Evolutionary conservation across 2,888 invertebrate genomes (phyloP).

Genomic region (Flexamia atlantica): DNA sequence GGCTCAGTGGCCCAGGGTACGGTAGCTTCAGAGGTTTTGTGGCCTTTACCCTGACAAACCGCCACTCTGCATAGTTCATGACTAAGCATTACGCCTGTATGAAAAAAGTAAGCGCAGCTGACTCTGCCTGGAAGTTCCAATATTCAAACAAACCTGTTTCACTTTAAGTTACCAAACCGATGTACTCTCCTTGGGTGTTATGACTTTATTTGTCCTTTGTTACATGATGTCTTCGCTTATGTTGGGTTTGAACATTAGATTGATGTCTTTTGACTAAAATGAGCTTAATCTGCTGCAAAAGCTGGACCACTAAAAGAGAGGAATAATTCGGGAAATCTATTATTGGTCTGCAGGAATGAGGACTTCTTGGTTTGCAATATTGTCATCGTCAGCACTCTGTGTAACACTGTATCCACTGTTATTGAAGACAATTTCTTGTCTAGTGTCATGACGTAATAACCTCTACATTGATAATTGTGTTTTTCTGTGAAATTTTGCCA

Average conservation of each 20-base stretch:
- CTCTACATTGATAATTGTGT: conserved; percentile 65
- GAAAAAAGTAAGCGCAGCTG: not conserved
- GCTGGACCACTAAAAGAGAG: conserved; percentile 66
- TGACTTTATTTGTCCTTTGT: not conserved
- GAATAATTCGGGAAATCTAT: conserved; percentile 65
- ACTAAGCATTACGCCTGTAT: not conserved
- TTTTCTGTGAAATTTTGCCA: conserved; percentile 67
- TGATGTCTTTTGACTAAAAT: conserved; percentile 41
- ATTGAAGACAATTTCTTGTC: conserved; percentile 64
- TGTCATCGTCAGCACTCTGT: conserved; percentile 65
- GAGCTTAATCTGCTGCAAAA: conserved; percentile 54
- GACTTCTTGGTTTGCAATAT: conserved; percentile 67
- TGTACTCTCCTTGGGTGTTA: conserved; percentile 7
- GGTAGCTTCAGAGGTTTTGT: not conserved
- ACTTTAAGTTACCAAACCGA: not conserved
- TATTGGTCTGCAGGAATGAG: conserved; percentile 65
- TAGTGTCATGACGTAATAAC: conserved; percentile 64
- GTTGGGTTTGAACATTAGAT: conserved; percentile 54
- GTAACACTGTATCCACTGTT: conserved; percentile 66
- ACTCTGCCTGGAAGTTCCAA: not conserved
- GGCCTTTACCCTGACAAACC: not conserved
- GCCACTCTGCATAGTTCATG: not conserved
- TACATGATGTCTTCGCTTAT: conserved; percentile 37
- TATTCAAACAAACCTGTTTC: not conserved
- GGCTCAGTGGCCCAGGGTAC: not conserved